Evolutionary conservation across 2,113 vertebrate genomes (phyloP).

Genomic region (Glareola pratincola): DNA sequence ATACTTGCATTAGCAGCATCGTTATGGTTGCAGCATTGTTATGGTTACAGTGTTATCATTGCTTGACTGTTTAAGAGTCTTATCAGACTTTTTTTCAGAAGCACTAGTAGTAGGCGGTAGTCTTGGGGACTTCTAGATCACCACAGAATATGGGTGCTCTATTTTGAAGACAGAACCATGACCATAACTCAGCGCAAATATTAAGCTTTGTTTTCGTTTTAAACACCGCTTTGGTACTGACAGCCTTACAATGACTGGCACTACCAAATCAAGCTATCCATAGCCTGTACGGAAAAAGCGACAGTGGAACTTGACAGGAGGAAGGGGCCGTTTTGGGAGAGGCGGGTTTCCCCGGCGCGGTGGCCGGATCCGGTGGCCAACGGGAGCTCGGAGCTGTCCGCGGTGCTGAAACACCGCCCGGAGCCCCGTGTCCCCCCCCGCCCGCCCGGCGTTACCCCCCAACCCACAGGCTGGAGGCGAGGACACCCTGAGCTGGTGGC

Average conservation of each 20-base stretch:
- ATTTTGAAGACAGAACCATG: background rate
- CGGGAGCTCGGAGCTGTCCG: background rate
- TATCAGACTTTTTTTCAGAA: background rate
- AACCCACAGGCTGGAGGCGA: background rate
- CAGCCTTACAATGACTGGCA: fast-evolving
- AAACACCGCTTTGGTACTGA: fast-evolving
- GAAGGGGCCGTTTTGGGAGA: fast-evolving
- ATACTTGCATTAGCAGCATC: no score
- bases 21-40: no score
- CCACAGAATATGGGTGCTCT: fast-evolving
- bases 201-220: background rate
- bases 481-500: background rate
- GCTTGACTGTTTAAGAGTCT: background rate
- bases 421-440: no score
- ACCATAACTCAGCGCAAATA: fast-evolving
- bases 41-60: background rate
- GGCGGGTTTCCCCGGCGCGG: no score
- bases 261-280: fast-evolving
- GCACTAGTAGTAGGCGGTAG: fast-evolving
- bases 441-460: background rate
- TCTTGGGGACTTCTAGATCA: background rate
- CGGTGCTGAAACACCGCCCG: background rate
- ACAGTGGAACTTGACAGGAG: fast-evolving
- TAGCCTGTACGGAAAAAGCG: fast-evolving
- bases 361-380: fast-evolving